phyloP scores from a whole-genome alignment of 2,888 invertebrate genomes.

The Drosophila tripunctata region DNA sequence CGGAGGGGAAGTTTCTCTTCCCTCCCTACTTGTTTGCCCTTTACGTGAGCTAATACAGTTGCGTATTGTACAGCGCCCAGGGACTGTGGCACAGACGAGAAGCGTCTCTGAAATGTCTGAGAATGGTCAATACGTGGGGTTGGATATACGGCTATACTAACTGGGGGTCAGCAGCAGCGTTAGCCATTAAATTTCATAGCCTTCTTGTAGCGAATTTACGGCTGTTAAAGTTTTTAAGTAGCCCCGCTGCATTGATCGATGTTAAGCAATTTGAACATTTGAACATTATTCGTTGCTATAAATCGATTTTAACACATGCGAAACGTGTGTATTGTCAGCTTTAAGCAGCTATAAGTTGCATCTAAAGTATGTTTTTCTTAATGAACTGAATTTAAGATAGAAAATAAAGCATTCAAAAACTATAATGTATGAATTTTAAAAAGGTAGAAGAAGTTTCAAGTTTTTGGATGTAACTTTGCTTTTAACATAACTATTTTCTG shows the following conservation, averaged over 20 bases:
- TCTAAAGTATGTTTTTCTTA: no score
- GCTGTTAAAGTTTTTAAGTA: constrained; percentile 63
- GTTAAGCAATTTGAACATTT: background rate
- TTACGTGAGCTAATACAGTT: constrained; percentile 77
- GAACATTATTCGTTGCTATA: constrained; percentile 1
- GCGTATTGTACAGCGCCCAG: constrained; percentile 63
- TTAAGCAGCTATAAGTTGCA: background rate
- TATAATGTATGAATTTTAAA: no score
- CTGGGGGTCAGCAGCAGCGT: constrained; percentile 28
- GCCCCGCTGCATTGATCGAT: constrained; percentile 13
- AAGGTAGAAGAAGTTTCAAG: no score
- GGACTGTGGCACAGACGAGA: constrained; percentile 7
- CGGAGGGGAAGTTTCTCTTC: no score
- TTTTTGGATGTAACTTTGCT: no score
- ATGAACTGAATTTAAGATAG: no score
- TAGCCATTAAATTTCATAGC: constrained; percentile 74
- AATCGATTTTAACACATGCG: constrained; percentile 1
- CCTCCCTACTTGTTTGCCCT: background rate
- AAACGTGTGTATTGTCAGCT: background rate
- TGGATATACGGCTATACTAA: no score
- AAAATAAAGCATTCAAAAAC: no score
- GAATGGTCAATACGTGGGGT: constrained; percentile 57
- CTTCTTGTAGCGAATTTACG: constrained; percentile 72
- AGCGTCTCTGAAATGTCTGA: background rate
- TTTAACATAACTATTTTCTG: no score